Evolutionary conservation across 2,888 invertebrate species (phyloP).

Genomic region (Pycnomerus fuliginosus): DNA sequence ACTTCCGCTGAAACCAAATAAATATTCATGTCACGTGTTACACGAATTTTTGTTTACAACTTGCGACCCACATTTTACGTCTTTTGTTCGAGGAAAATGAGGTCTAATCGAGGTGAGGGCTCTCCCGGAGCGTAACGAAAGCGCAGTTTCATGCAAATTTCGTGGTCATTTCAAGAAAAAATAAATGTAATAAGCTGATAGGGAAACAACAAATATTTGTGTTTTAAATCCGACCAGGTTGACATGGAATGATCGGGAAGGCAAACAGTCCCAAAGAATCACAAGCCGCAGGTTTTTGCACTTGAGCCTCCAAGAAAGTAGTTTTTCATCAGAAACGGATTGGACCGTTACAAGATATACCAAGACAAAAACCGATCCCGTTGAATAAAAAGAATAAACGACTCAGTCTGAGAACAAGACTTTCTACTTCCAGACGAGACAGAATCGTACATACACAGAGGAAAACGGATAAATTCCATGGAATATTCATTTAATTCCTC

Average conservation of each 20-base stretch:
- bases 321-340: constrained; percentile 16
- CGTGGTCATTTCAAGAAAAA: too few relatives aligned
- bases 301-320: constrained; percentile 13
- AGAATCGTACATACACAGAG: constrained; percentile 3
- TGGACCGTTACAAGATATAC: constrained; percentile 11
- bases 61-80: constrained; percentile 12
- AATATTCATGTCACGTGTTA: constrained; percentile 13
- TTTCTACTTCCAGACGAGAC: constrained; percentile 9
- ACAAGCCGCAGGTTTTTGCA: constrained; percentile 12
- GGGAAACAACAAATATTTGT: too few relatives aligned
- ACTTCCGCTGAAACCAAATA: constrained; percentile 11
- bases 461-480: constrained; percentile 6
- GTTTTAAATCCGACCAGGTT: too few relatives aligned
- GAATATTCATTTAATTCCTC: constrained; percentile 13
- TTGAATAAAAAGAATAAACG: constrained; percentile 6
- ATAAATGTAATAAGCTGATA: too few relatives aligned
- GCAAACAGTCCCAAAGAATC: constrained; percentile 13
- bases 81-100: too few relatives aligned
- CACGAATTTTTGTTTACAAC: constrained; percentile 15
- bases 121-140: too few relatives aligned
- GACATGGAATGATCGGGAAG: too few relatives aligned
- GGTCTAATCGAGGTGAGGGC: too few relatives aligned
- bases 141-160: too few relatives aligned
- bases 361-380: constrained; percentile 12
- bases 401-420: constrained; percentile 13